Percentiles rank a stretch among this genome's conserved stretches.
Conservation (phyloP, 2,797 vertebrate species). For the Hoplostethus atlanticus region DNA sequence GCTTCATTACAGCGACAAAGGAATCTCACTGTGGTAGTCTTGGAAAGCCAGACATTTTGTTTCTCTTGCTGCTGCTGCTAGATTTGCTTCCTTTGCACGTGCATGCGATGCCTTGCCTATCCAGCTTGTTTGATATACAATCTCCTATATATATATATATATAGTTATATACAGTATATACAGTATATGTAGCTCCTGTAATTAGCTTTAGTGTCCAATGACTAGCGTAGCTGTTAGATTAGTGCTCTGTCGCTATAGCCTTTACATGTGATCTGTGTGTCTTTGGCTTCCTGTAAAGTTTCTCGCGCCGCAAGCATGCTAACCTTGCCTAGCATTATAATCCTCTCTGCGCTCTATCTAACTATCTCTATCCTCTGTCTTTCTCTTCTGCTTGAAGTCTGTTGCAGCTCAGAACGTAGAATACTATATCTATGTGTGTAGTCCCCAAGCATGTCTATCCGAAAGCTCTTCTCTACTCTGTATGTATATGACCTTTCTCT, state of each 20-base stretch:
- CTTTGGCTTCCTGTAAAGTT: slow-evolving; percentile 74
- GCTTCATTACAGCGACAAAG: slow-evolving; percentile 31
- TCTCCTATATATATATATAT: slow-evolving; percentile 72
- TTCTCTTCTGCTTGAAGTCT: slow-evolving; percentile 74
- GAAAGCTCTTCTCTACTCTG: slow-evolving; percentile 75
- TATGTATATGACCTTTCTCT: slow-evolving; percentile 60
- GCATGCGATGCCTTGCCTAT: slow-evolving; percentile 85
- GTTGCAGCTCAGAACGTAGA: slow-evolving; percentile 77
- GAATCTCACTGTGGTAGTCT: slow-evolving; percentile 58
- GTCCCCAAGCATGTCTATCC: slow-evolving; percentile 82
- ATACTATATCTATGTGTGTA: slow-evolving; percentile 75
- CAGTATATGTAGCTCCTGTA: slow-evolving; percentile 77
- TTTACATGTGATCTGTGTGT: slow-evolving; percentile 80
- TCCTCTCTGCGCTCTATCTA: slow-evolving; percentile 76
- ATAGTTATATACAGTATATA: slow-evolving; percentile 59
- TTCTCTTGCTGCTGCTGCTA: slow-evolving; percentile 75
- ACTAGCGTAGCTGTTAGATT: slow-evolving; percentile 84
- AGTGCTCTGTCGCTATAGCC: slow-evolving; percentile 83
- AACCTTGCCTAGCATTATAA: slow-evolving; percentile 74
- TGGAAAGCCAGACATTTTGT: slow-evolving; percentile 61
- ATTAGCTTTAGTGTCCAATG: slow-evolving; percentile 78
- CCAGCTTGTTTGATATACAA: slow-evolving; percentile 81
- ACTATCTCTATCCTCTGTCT: slow-evolving; percentile 74
- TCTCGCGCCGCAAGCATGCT: slow-evolving; percentile 84
- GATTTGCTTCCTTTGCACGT: slow-evolving; percentile 85